Base-by-base conservation (phyloP, 1,140 invertebrate species). In the Zeugodacus cucurbitae region DNA sequence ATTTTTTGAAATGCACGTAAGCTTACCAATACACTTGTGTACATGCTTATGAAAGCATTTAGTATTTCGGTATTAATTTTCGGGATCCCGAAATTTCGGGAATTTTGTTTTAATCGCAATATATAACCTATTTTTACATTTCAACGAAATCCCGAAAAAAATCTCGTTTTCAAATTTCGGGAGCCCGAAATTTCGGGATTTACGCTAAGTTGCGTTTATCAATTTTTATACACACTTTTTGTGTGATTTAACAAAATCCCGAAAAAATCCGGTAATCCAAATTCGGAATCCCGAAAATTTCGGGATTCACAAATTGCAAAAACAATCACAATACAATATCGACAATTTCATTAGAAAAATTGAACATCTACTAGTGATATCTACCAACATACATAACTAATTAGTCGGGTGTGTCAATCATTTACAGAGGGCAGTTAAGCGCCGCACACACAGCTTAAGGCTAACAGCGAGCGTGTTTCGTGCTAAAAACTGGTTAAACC, bases 401-500 rank as follows among this genome's bases (percentile, higher is more conserved):
- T 78, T 78, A 7, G 2, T 20, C 20, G 70, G 41, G 70, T 29
- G 74, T 82, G 44, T 34, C 32, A 67, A 37, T 74, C 20, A 37
- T 74, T 74, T 74, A 41, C 34, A 74, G 26, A 6, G 58, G 34
- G 32, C 34, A 74, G 5, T 82, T 48, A 82, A 41, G 74, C 41
- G n/a, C 11, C 41, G 41, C 37, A 10, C 26, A n/a, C 26, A 41
- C 74, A 48, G 26, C 22, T 22, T 37, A 82, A 82, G 74, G 41
- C 74, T 44, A 78, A n/a, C n/a, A n/a, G n/a, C 74, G n/a, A 44
- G 11, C 11, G 32, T n/a, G 32, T 54, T 82, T 44, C 74, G n/a
- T 48, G n/a, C 41, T 3, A 82, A 82, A 82, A 82, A 82, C 74
- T 82, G 74, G 74, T 82, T 82, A 48, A 48, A 82, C 58, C 6